phyloP scores from a whole-genome alignment of 2,888 invertebrate genomes.

The Temnothorax unifasciatus region DNA sequence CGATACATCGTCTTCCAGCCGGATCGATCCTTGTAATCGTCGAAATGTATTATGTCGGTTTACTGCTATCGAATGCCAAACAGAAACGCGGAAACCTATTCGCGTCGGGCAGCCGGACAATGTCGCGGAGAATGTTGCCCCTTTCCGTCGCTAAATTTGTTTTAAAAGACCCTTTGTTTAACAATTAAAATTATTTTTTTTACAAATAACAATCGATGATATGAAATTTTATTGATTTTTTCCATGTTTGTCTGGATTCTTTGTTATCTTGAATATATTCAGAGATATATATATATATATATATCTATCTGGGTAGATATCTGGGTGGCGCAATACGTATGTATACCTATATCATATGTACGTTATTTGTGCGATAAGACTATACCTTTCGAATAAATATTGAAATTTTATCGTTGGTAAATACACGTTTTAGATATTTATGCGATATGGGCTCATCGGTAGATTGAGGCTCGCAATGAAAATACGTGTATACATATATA shows the following conservation, averaged over 20 bases:
- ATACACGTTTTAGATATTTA: slow-evolving; percentile 25
- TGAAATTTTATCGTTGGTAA: slow-evolving; percentile 32
- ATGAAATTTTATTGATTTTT: neutral
- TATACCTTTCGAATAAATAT: slow-evolving; percentile 22
- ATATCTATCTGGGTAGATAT: neutral
- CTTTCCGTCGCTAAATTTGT: neutral
- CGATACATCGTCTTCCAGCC: slow-evolving; percentile 49
- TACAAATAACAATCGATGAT: neutral
- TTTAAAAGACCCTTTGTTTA: neutral
- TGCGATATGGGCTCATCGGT: neutral
- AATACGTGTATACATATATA: neutral
- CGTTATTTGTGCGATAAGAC: slow-evolving; percentile 3
- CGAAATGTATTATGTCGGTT: slow-evolving; percentile 49
- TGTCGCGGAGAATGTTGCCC: neutral
- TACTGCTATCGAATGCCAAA: slow-evolving; percentile 33
- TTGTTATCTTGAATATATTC: neutral
- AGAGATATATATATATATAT: neutral
- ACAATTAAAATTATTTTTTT: neutral
- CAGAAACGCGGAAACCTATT: neutral
- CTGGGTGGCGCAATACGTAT: neutral
- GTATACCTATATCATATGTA: neutral
- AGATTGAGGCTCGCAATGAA: neutral
- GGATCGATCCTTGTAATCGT: slow-evolving; percentile 50
- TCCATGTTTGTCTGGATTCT: neutral
- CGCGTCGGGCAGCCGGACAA: neutral